phyloP scores from a whole-genome alignment of 2,113 vertebrate genomes.

The Sclerurus mexicanus region DNA sequence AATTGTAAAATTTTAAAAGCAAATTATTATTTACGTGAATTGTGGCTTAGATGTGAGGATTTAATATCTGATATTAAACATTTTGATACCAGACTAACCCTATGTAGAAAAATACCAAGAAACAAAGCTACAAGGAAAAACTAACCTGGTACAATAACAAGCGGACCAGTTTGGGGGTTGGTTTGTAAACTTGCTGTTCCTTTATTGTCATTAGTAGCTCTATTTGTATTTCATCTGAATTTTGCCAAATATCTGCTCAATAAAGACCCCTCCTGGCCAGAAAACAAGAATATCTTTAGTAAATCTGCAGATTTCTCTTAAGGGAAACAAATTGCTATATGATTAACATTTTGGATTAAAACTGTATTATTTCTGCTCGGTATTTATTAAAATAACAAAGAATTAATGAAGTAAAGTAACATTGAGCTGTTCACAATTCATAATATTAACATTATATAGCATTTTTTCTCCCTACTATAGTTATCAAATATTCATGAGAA shows the following conservation, averaged over 20 bases:
- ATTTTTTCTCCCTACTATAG: not conserved
- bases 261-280: not conserved
- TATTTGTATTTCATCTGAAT: not conserved
- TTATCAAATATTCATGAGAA: not conserved
- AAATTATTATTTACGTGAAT: not conserved
- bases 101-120: not conserved
- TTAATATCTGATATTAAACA: not conserved
- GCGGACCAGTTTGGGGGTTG: not conserved
- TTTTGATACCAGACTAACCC: not conserved
- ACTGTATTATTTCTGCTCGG: not conserved
- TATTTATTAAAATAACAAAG: not conserved
- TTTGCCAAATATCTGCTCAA: not conserved
- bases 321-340: not conserved
- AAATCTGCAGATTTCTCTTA: not conserved
- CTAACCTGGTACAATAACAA: not conserved
- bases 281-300: not conserved
- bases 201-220: not conserved
- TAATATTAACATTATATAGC: not conserved
- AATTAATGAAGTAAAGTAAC: not conserved
- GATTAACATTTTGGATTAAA: not conserved
- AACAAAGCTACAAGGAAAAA: not conserved
- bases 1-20: not conserved
- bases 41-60: not conserved
- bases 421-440: not conserved
- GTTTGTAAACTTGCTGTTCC: not conserved